Evolutionary conservation across 2,888 invertebrate species (phyloP), one percentile per base, ranked within the genome.

Genomic region (Thalpophila matura): DNA sequence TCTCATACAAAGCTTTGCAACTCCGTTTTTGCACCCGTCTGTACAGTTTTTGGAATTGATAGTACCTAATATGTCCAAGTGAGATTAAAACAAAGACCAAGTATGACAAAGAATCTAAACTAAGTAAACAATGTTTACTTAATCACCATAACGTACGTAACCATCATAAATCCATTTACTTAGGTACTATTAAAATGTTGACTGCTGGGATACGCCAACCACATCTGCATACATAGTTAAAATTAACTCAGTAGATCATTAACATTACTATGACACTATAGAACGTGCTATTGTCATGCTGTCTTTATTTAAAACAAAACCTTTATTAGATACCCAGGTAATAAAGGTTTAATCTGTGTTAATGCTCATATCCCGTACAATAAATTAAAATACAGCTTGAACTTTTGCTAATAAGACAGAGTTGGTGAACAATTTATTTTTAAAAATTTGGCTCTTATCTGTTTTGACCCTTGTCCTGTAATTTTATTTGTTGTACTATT

Each of bases 141-240:
- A 58, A 51, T 66, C 2, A 14, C 16, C 24, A 45, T 37, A 1
- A 20, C 10, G n/a, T n/a, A n/a, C n/a, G n/a, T n/a, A n/a, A n/a
- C n/a, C n/a, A n/a, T n/a, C n/a, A 29, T 55, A 43, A 35, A 38
- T 35, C 37, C 1, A 37, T 49, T 43, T 31, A 58, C 22, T 7
- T 26, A 31, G 7, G 22, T 35, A 26, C 37, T 62, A 49, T 70
- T 56, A 33, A 47, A 38, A 40, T 50, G 45, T 49, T 50, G 12
- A n/a, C 29, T 58, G 38, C 20, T 22, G 58, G 20, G 35, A 38
- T 22, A 20, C 20, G 22, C 18, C 50, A 40, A 51, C 51, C 38
- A 26, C 58, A 64, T 54, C 27, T 54, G 33, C 65, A 54, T 69
- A 51, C 24, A 49, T 64, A 54, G 37, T 47, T 61, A 53, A 61